Evolutionary conservation across 2,797 vertebrate species (phyloP), one percentile per base, ranked within the genome.

Genomic region (Monodelphis domestica): DNA sequence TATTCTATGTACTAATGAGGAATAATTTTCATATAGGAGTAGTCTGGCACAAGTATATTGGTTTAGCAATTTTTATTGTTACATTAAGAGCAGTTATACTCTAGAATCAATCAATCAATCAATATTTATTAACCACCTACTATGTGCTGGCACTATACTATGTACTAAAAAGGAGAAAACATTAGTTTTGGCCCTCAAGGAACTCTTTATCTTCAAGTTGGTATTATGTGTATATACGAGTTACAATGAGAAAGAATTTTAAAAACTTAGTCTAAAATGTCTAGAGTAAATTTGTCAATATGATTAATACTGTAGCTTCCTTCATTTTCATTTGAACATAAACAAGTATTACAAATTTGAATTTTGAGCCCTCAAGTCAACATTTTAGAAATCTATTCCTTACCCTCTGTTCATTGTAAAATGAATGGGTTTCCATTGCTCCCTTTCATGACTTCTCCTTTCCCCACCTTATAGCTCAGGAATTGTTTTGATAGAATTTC

Each of bases 181-280:
- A 24, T n/a, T 78, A 78, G 6, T 78, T 17, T n/a, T 63, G 78
- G 17, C 15, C 3, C 9, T n/a, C 17, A 78, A 78, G 70, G 70
- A 78, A 45, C 38, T 78, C 38, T 3, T 70, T 2, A 33, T n/a
- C 28, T 78, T 45, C n/a, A 17, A 21, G n/a, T 70, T 70, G 63
- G 57, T 0, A 7, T 78, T 70, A 14, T 70, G 63, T 70, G 15
- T 70, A 56, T 59, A 15, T 38, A 9, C 11, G 63, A 38, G n/a
- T 15, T 14, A 78, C 70, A 78, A 9, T 45, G 70, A 70, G 15
- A 78, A 84, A 38, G 30, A 50, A n/a, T 96, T 95, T 57, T 91
- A 92, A 92, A 50, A 50, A 95, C 89, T 90, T 57, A 54, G 54
- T 95, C 95, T 97, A 93, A 93, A 78, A 93, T 93, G 93, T 94